These are phyloP conservation scores for Oscheius sp. DNA, from an alignment of 1,140 invertebrate species.

Conservation along the genomic window DNA sequence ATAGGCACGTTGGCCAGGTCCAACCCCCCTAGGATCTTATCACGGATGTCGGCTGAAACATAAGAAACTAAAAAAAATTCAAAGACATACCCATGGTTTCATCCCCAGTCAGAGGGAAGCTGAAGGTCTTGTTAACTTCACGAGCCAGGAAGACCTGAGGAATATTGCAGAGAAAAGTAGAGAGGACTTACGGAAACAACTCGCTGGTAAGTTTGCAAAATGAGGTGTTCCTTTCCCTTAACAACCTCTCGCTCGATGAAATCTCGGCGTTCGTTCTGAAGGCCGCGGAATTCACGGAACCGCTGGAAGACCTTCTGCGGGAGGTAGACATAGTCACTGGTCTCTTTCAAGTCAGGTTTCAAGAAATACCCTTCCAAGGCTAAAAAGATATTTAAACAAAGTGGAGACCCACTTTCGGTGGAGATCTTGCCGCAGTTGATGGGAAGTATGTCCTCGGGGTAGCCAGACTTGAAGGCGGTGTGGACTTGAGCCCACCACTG, in stretches of 20 bases:
- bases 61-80: background rate
- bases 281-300: constrained; percentile 35
- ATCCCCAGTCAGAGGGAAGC: constrained; percentile 12
- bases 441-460: constrained; percentile 20
- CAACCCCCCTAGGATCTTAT: background rate
- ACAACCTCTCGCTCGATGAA: constrained; percentile 45
- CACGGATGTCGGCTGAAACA: constrained; percentile 2
- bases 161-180: constrained; percentile 4
- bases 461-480: constrained; percentile 13
- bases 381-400: constrained; percentile 7
- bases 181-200: constrained; percentile 39
- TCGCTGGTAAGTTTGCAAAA: constrained; percentile 51
- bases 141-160: constrained; percentile 29
- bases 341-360: constrained; percentile 43
- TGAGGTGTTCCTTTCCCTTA: constrained; percentile 7
- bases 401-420: background rate
- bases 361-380: constrained; percentile 11
- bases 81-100: constrained; percentile 34
- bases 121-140: constrained; percentile 30
- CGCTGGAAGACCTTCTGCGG: constrained; percentile 42
- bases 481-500: constrained; percentile 33
- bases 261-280: constrained; percentile 47
- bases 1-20: background rate
- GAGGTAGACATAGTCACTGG: constrained; percentile 43
- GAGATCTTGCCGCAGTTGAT: constrained; percentile 33